Evolutionary conservation across 2,888 invertebrate species (phyloP).

Genomic region (Villa cingulata): DNA sequence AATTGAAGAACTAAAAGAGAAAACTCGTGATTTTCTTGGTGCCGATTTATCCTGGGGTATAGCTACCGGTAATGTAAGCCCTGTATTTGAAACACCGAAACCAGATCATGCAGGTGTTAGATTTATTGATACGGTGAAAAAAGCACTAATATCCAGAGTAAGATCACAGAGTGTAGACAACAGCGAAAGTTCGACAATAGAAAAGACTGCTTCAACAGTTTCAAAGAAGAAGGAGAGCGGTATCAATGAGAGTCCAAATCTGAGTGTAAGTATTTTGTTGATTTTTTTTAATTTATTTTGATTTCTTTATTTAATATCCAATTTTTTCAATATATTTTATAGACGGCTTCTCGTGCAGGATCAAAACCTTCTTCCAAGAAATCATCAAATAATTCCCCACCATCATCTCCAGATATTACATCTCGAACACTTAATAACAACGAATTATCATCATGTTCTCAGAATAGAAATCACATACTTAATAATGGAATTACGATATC

Average conservation of each 20-base stretch:
- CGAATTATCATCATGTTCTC: constrained; percentile 15
- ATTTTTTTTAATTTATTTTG: background rate
- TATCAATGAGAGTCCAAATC: constrained; percentile 46
- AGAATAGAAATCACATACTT: constrained; percentile 16
- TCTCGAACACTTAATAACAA: constrained; percentile 25
- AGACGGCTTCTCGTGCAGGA: constrained; percentile 32
- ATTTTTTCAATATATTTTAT: background rate
- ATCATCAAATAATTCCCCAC: constrained; percentile 35
- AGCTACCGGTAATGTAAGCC: constrained; percentile 29
- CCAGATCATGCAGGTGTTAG: constrained; percentile 64
- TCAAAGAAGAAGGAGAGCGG: constrained; percentile 38
- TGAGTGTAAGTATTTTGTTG: constrained; percentile 24
- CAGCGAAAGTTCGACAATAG: constrained; percentile 41
- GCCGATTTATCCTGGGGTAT: constrained; percentile 34
- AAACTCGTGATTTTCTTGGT: constrained; percentile 80
- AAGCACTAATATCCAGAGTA: constrained; percentile 68
- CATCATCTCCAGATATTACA: constrained; percentile 36
- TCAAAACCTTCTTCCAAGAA: constrained; percentile 36
- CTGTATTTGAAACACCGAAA: constrained; percentile 60
- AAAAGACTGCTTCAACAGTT: constrained; percentile 38
- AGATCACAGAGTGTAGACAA: constrained; percentile 57
- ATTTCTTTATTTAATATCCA: background rate
- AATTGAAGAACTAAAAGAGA: constrained; percentile 75
- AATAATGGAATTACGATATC: constrained; percentile 25
- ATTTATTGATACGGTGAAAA: constrained; percentile 82